phyloP scores from a whole-genome alignment of 2,888 invertebrate genomes.

The Smittia sp. region DNA sequence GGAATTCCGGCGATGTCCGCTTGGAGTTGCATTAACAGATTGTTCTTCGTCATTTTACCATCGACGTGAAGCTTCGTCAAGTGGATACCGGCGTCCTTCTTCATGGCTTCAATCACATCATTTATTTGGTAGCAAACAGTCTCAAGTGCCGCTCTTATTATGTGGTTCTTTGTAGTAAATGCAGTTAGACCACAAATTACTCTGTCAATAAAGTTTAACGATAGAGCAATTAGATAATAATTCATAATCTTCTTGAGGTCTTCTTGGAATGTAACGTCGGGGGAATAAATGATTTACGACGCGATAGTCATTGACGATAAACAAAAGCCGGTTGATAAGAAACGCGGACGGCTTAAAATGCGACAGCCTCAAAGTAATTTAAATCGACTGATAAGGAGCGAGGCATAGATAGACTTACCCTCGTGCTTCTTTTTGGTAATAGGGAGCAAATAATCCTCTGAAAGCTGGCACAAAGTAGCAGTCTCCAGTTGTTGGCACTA shows the following conservation, averaged over 20 bases:
- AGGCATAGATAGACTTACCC: slow-evolving; percentile 59
- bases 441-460: slow-evolving; percentile 94
- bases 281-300: no score
- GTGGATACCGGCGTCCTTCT: slow-evolving; percentile 73
- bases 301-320: no score
- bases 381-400: not conserved
- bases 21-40: slow-evolving; percentile 91
- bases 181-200: slow-evolving; percentile 92
- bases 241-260: no score
- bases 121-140: slow-evolving; percentile 95
- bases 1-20: slow-evolving; percentile 90
- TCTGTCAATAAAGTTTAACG: slow-evolving; percentile 56
- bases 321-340: no score
- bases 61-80: slow-evolving; percentile 84
- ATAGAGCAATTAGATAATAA: no score
- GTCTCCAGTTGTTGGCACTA: slow-evolving; percentile 51
- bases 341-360: no score
- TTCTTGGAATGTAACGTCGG: no score
- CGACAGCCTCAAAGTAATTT: not conserved
- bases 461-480: slow-evolving; percentile 99
- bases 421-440: slow-evolving; percentile 95
- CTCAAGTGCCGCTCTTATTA: slow-evolving; percentile 90
- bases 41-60: slow-evolving; percentile 88
- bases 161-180: slow-evolving; percentile 88
- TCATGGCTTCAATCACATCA: slow-evolving; percentile 92